Evolutionary conservation across 2,113 vertebrate genomes (phyloP), one percentile per base, ranked within the genome.

Genomic region (Anguilla rostrata): DNA sequence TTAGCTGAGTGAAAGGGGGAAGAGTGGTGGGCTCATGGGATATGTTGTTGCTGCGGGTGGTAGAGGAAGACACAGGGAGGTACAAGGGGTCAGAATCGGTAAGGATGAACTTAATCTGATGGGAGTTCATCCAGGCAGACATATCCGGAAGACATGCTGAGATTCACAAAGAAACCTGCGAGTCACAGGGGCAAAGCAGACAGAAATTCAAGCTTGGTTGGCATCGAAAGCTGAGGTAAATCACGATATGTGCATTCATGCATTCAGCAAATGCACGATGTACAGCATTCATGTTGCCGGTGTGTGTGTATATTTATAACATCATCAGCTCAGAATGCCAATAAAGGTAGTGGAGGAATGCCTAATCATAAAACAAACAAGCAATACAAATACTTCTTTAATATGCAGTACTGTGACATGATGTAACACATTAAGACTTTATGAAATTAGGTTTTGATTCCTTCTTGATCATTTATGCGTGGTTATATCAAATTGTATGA

Each of bases 91-190:
- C 92, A 90, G 89, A 90, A 88, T 88, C 91, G 88, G 89, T 81
- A 87, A 92, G 90, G 86, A 86, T 85, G 84, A 86, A 88, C 90
- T 93, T 93, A 93, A 94, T 85, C 82, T 86, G 88, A 86, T 83
- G 83, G 56, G 84, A 57, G 43, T 78, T 81, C 85, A 87, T 84
- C 79, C 63, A 26, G 78, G 56, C 87, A 81, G 85, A 81, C 53
- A 63, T 60, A 60, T 40, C 60, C 46, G 46, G n/a, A 9, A 85
- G 78, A 80, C 78, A 60, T 85, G 78, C 84, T 5, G 75, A 80
- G 34, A 63, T 90, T 57, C 41, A 78, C 16, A 71, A 53, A 86
- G 79, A 82, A 85, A 83, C 81, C 78, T 66, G 57, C 63, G 39
- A 71, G 87, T 85, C 87, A 63, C 34, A 41, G 22, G 43, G 71